Evolutionary conservation across 1,140 invertebrate genomes (phyloP).

Genomic region (Calosoma granatense): DNA sequence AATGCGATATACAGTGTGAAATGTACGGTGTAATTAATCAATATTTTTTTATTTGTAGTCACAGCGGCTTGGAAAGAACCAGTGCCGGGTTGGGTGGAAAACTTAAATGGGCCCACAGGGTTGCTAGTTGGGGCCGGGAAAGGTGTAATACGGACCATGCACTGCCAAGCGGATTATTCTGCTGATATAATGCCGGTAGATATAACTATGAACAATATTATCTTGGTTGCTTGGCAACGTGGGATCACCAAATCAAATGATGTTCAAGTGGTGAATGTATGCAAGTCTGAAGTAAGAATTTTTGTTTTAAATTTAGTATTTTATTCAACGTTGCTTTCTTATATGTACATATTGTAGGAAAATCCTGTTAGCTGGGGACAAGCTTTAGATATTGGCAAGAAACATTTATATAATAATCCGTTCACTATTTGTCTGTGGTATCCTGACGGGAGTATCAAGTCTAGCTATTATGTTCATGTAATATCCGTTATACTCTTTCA

Average conservation of each 20-base stretch:
- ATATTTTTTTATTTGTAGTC: slow-evolving; percentile 47
- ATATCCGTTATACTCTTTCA: slow-evolving; percentile 64
- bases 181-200: slow-evolving; percentile 76
- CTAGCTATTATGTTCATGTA: slow-evolving; percentile 52
- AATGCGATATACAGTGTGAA: too few species aligned
- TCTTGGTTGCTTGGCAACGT: slow-evolving; percentile 60
- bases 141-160: slow-evolving; percentile 65
- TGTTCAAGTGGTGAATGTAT: slow-evolving; percentile 16
- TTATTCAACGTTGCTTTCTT: neutral
- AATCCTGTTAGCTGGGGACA: slow-evolving; percentile 68
- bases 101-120: slow-evolving; percentile 85
- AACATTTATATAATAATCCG: slow-evolving; percentile 48
- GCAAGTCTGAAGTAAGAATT: neutral
- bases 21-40: too few species aligned
- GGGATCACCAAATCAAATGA: slow-evolving; percentile 32
- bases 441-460: slow-evolving; percentile 64
- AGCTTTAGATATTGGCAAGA: slow-evolving; percentile 53
- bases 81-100: slow-evolving; percentile 83
- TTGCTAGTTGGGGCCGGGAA: slow-evolving; percentile 67
- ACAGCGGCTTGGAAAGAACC: slow-evolving; percentile 59
- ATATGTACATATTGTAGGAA: slow-evolving; percentile 25
- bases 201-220: slow-evolving; percentile 65
- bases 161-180: slow-evolving; percentile 44
- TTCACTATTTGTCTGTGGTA: slow-evolving; percentile 67
- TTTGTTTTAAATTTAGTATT: neutral